Percentiles rank a stretch among this genome's conserved stretches.
Evolutionary conservation across 2,113 vertebrate species (phyloP).

Genomic region (Eidolon helvum): DNA sequence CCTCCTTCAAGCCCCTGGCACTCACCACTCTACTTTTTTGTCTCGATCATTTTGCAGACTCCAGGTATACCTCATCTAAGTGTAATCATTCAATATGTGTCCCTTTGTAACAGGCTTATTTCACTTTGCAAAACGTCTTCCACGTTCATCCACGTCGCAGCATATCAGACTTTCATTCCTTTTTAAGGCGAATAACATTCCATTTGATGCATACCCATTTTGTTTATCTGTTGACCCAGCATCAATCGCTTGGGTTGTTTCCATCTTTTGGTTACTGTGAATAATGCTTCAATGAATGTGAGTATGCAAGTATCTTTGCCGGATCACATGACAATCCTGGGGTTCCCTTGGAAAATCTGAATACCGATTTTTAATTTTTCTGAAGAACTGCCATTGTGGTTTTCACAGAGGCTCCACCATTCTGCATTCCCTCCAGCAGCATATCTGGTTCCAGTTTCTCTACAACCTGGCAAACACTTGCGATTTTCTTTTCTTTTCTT

Average conservation of each 20-base stretch:
- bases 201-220: too few relatives aligned
- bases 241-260: too few relatives aligned
- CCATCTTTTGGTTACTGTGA: background rate
- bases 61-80: background rate
- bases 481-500: too few relatives aligned
- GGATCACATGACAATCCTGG: background rate
- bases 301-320: fast-evolving
- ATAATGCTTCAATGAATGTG: background rate
- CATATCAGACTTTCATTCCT: background rate
- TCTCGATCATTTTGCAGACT: background rate
- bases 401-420: background rate
- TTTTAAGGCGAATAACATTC: background rate
- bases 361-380: background rate
- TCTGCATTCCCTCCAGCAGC: background rate
- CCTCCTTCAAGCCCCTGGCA: background rate
- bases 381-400: fast-evolving
- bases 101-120: background rate
- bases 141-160: background rate
- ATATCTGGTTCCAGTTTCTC: background rate
- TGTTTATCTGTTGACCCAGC: background rate
- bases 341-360: background rate
- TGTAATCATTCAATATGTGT: background rate
- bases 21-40: background rate
- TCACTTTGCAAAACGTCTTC: background rate
- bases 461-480: background rate